A percentile compares a stretch with the other conserved stretches of the same genome.
Conservation (phyloP, 2,113 vertebrate species). For the Rhombomys opimus region DNA sequence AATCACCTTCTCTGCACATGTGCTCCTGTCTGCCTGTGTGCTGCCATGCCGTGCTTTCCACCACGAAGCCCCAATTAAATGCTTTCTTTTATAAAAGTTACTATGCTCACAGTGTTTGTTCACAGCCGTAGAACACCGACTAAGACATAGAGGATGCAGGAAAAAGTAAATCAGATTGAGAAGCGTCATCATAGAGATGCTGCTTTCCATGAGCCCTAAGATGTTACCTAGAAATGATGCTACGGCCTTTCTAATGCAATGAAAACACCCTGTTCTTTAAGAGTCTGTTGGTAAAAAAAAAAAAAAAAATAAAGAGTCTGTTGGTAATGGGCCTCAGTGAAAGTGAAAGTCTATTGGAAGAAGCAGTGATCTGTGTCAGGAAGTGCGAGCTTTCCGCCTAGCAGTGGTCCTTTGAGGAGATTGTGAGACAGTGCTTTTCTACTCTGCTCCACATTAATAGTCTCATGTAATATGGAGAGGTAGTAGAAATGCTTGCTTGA, state of each 20-base stretch:
- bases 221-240: conserved; percentile 5
- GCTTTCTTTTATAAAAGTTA: neutral
- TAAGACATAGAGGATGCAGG: neutral
- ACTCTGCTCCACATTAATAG: neutral
- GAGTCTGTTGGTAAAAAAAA: neutral
- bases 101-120: neutral
- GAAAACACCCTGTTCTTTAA: neutral
- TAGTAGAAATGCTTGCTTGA: neutral
- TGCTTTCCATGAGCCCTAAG: conserved; percentile 5
- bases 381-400: neutral
- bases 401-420: neutral
- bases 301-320: too few species aligned
- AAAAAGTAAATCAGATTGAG: neutral
- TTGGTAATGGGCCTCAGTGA: neutral
- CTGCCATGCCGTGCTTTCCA: neutral
- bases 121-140: neutral
- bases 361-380: neutral
- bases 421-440: neutral
- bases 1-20: neutral
- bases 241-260: neutral
- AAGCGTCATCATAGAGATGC: neutral
- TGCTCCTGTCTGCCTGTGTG: neutral
- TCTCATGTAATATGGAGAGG: too few species aligned
- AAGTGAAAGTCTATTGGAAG: neutral
- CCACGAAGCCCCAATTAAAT: neutral